Percentiles rank a stretch among this genome's conserved stretches.
phyloP scores from a whole-genome alignment of 2,888 invertebrate species.

The Xestia c-nigrum region DNA sequence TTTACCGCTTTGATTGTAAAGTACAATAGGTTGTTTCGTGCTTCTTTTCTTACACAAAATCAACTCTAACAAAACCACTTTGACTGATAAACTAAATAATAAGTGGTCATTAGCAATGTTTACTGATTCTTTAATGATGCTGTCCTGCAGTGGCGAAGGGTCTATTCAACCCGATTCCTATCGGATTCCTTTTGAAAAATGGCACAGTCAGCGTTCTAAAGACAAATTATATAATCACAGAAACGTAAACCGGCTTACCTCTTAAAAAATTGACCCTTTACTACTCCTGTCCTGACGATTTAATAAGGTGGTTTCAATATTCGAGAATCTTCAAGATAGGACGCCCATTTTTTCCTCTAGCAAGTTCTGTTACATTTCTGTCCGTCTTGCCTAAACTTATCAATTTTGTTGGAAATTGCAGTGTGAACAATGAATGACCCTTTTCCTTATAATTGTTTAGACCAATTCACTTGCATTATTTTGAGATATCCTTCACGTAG shows the following conservation, averaged over 20 bases:
- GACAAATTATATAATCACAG: no score
- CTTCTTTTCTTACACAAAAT: no score
- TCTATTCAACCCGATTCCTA: no score
- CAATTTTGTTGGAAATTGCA: not conserved
- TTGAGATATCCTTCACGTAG: not conserved
- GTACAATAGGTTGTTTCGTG: not conserved
- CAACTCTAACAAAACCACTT: not conserved
- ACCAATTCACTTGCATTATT: not conserved
- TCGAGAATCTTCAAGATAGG: no score
- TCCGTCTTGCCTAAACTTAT: not conserved
- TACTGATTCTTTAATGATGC: not conserved
- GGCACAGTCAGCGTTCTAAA: no score
- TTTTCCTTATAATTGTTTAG: not conserved
- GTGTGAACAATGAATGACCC: not conserved
- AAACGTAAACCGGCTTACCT: no score
- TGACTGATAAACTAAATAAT: not conserved
- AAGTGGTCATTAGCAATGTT: not conserved
- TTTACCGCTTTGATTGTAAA: conserved; percentile 11
- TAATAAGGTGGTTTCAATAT: no score
- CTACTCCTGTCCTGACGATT: no score
- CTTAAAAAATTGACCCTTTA: no score
- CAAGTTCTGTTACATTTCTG: not conserved
- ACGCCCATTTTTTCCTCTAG: no score
- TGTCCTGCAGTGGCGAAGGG: no score
- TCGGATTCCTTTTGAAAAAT: no score